These are phyloP conservation scores for Scolanthus callimorphus DNA, from an alignment of 92 coral and sea anemone genomes.

Conservation along the genomic window DNA sequence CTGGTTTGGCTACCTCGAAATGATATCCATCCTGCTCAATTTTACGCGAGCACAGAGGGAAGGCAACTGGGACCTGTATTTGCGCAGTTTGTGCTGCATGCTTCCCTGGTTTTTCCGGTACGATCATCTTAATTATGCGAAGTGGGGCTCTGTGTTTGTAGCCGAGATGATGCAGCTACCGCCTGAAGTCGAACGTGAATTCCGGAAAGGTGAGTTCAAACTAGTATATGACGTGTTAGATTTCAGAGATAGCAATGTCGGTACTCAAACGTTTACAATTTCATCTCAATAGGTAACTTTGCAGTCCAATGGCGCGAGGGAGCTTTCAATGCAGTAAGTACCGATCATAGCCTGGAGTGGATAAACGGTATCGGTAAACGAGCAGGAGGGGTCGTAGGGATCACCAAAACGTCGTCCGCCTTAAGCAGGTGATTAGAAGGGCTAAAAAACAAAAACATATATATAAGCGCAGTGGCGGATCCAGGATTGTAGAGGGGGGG, in stretches of 20 bases:
- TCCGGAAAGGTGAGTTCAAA: slow-evolving; percentile 39
- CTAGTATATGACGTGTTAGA: slow-evolving; percentile 30
- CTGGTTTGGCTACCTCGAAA: slow-evolving; percentile 56
- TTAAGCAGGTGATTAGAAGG: slow-evolving; percentile 31
- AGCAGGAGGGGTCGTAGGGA: slow-evolving; percentile 56
- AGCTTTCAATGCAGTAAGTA: slow-evolving; percentile 16
- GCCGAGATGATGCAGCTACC: slow-evolving; percentile 49
- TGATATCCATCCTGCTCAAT: slow-evolving; percentile 42
- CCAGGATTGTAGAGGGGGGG: too few relatives aligned
- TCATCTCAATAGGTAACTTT: too few relatives aligned
- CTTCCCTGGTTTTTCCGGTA: slow-evolving; percentile 49
- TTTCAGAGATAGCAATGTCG: too few relatives aligned
- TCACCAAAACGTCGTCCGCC: slow-evolving; percentile 52
- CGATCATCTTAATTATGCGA: slow-evolving; percentile 45
- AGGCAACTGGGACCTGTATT: slow-evolving; percentile 42
- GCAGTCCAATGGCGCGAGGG: slow-evolving; percentile 6
- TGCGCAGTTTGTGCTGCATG: slow-evolving; percentile 45
- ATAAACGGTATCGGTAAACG: slow-evolving; percentile 36
- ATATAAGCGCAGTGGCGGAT: too few relatives aligned
- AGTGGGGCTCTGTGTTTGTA: slow-evolving; percentile 47
- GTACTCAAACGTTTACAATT: too few relatives aligned
- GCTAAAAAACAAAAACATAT: too few relatives aligned
- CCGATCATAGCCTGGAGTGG: slow-evolving; percentile 45
- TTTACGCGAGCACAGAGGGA: slow-evolving; percentile 54
- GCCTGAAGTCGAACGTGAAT: slow-evolving; percentile 32